These are phyloP conservation scores for Chaetodon trifascialis DNA, from an alignment of 2,113 vertebrate species.

Conservation along the genomic window DNA sequence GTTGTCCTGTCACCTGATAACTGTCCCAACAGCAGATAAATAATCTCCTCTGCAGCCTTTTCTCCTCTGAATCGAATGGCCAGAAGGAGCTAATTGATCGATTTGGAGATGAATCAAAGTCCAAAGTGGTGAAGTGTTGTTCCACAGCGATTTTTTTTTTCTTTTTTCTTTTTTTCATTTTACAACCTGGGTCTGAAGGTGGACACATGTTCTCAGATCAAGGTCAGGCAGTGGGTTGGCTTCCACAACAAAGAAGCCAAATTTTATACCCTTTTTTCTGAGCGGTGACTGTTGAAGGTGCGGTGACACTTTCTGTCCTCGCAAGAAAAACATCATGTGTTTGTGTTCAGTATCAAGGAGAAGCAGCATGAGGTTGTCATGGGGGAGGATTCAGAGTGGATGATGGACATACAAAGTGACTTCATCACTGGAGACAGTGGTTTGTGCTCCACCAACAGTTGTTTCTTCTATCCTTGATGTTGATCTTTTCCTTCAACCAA, in stretches of 20 bases:
- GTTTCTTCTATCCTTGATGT: neutral
- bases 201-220: slow-evolving; percentile 1
- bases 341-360: neutral
- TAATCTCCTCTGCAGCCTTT: slow-evolving; percentile 35
- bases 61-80: neutral
- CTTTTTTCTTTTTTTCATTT: neutral
- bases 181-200: neutral
- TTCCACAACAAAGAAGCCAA: neutral
- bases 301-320: neutral
- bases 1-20: slow-evolving; percentile 42
- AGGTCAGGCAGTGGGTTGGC: neutral
- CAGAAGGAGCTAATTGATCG: slow-evolving; percentile 19
- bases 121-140: neutral
- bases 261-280: neutral
- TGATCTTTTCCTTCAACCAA: neutral
- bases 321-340: neutral
- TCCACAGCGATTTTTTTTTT: neutral
- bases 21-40: slow-evolving; percentile 48
- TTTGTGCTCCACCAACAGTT: neutral
- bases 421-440: neutral
- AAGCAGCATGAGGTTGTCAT: neutral
- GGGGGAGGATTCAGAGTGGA: neutral
- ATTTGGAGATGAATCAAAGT: slow-evolving; percentile 27
- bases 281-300: neutral
- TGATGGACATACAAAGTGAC: neutral